phyloP scores from a whole-genome alignment of 2,113 vertebrate species.

The Pristiophorus japonicus region DNA sequence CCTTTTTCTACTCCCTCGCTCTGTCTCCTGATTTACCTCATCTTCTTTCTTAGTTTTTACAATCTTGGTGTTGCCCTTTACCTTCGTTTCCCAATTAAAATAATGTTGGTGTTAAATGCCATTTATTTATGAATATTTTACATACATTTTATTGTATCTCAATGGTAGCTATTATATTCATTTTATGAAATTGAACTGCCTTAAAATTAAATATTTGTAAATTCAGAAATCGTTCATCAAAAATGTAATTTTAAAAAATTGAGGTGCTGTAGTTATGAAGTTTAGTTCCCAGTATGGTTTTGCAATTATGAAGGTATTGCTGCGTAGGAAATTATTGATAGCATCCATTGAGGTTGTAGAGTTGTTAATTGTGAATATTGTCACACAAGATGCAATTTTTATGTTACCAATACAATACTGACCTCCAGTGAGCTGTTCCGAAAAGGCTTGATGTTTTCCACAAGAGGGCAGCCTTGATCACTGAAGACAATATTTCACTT shows the following conservation, averaged over 20 bases:
- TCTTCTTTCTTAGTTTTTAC: background rate
- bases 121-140: background rate
- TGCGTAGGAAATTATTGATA: background rate
- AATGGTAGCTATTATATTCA: background rate
- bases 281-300: background rate
- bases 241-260: background rate
- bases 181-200: background rate
- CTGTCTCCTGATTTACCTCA: background rate
- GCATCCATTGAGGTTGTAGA: background rate
- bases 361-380: background rate
- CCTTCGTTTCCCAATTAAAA: background rate
- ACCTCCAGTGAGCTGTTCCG: slow-evolving; percentile 24
- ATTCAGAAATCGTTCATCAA: background rate
- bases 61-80: background rate
- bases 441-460: slow-evolving; percentile 1
- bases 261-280: background rate
- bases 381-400: background rate
- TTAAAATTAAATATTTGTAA: background rate
- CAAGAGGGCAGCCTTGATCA: slow-evolving; percentile 17
- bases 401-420: background rate
- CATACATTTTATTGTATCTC: background rate
- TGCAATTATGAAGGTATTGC: background rate
- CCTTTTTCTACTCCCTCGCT: background rate
- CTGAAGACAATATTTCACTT: background rate
- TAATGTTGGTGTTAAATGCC: background rate